Evolutionary conservation across 2,888 invertebrate species (phyloP), one percentile per base, ranked within the genome.

Genomic region (Noctua comes): DNA sequence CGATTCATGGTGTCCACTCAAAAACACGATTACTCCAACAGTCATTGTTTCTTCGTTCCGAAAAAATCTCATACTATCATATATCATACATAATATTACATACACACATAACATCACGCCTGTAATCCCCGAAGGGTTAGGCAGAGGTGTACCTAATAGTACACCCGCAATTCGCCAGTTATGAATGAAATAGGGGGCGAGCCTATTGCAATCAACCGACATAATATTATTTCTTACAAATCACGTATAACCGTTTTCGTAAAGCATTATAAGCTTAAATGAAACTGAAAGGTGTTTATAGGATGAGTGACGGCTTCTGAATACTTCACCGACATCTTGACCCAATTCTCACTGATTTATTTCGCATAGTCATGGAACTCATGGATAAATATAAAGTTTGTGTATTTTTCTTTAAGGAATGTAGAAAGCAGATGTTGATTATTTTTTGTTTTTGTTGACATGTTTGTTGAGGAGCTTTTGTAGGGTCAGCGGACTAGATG

Each of bases 291-390:
- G 68, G 74, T 76, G 80, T 79, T 84, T 72, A 86, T 76, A 31
- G 51, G 62, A 73, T 86, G 74, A 85, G 36, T 43, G 65, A 76
- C 70, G 68, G 54, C 48, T 72, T 59, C 66, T 84, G 57, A 77
- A 79, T 69, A 69, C 71, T 66, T 62, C 13, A 72, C 71, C 66
- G 80, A 86, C 76, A 16, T 73, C 65, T 75, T 76, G 82, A 82
- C 86, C 86, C 24, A 65, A 74, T 76, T 79, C 79, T 13, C 57
- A 77, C 40, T 86, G 86, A 85, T 83, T 79, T 86, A 83, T 83
- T 54, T 51, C 64, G 73, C 59, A 13, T 36, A 36, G 64, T 70
- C 62, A 46, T 48, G 24, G 46, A 73, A 31, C 46, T 73, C 57
- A 40, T 48, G 24, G 46, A 71, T 43, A 57, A 73, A 76, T 65